phyloP scores from a whole-genome alignment of 1,140 invertebrate genomes.

The Colletes latitarsis region DNA sequence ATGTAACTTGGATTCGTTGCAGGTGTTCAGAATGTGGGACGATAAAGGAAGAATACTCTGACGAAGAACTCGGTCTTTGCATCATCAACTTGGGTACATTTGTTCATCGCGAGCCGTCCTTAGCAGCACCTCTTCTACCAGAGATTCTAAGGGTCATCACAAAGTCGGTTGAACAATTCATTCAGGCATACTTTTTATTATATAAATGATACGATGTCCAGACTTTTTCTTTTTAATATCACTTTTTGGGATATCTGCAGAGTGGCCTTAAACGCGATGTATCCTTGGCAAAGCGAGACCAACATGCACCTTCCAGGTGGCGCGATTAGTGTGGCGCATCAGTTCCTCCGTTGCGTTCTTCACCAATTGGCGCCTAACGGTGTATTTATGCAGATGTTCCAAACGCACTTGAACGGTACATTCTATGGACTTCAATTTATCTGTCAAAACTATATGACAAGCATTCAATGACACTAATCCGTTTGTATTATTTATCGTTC shows the following conservation, averaged over 20 bases:
- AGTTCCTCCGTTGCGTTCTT: constrained; percentile 97
- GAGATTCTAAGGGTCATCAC: constrained; percentile 94
- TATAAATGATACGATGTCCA: background rate
- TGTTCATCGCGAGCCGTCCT: constrained; percentile 95
- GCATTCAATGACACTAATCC: background rate
- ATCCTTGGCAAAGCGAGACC: constrained; percentile 96
- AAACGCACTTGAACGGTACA: constrained; percentile 91
- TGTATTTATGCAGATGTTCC: constrained; percentile 97
- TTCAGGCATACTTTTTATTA: background rate
- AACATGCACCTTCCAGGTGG: constrained; percentile 93
- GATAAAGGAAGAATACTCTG: constrained; percentile 95
- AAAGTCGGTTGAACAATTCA: constrained; percentile 83
- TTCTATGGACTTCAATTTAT: background rate
- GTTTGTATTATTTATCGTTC: constrained; percentile 54
- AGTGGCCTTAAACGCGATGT: constrained; percentile 87
- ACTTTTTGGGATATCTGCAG: constrained; percentile 75
- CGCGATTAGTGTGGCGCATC: constrained; percentile 95
- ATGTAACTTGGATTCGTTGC: background rate
- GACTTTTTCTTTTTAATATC: background rate
- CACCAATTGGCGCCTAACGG: constrained; percentile 98
- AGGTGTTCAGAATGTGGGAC: constrained; percentile 91
- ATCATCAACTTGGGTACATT: constrained; percentile 97
- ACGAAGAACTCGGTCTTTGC: constrained; percentile 97
- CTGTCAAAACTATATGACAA: background rate
- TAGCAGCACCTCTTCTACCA: constrained; percentile 95